Base-by-base conservation (phyloP, 2,113 vertebrate genomes). In the Heteronetta atricapilla region DNA sequence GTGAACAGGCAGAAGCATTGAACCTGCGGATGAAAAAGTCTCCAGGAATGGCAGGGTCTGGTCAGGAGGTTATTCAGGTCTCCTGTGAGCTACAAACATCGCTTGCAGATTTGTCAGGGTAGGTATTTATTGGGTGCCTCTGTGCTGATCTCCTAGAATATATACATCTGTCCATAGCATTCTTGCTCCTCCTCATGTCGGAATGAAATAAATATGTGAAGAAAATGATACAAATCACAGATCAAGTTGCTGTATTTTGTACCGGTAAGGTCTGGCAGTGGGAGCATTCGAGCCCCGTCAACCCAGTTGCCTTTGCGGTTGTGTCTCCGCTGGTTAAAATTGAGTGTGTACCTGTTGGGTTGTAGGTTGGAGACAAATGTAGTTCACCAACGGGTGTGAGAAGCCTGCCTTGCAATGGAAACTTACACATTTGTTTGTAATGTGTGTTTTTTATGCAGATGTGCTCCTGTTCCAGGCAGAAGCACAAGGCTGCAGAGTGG, bases 301-400 rank as follows among this genome's bases (percentile, higher is more conserved):
- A 18, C 44, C 44, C 20, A 9, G 2, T 55, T 25, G 3, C 19
- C 28, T 66, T 33, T 53, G 13, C 33, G 17, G 13, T 25, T 66
- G 44, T 73, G 44, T 38, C 53, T 66, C 23, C 21, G 16, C 19
- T 44, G 2, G 42, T 13, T 66, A 42, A 58, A 50, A 8, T 19
- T 19, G 33, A 28, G 42, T 14, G 64, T 21, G 0, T 58, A 14
- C 20, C 48, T 19, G 6, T 38, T 46, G 58, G 40, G 23, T 36
- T 34, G 44, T 14, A 52, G 59, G 1, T 2, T 33, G 25, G 42
- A 52, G 67, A 17, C 33, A 73, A 4, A 8, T 8, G 0, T 14
- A 6, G 12, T 14, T 44, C 38, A 16, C 11, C 44, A 5, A 16
- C 14, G 23, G 8, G 6, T 8, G 0, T 10, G 40, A 21, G 56